Evolutionary conservation across 2,888 invertebrate genomes (phyloP).

Genomic region (Cetonia aurata): DNA sequence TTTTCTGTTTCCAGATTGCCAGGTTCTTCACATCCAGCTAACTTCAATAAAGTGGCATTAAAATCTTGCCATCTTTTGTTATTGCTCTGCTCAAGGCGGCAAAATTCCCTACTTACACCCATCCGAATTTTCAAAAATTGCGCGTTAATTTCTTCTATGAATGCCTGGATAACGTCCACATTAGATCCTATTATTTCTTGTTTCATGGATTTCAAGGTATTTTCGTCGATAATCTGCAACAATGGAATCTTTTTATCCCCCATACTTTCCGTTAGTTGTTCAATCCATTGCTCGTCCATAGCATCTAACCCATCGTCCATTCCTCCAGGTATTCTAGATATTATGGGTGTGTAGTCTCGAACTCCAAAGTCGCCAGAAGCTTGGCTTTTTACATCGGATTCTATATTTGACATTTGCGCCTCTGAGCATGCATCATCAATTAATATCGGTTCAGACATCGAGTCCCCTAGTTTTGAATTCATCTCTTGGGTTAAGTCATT

Average conservation of each 20-base stretch:
- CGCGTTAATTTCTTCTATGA: constrained; percentile 51
- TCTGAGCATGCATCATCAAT: constrained; percentile 10
- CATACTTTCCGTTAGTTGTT: constrained; percentile 13
- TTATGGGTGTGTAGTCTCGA: background rate
- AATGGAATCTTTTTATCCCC: constrained; percentile 17
- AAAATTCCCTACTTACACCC: constrained; percentile 53
- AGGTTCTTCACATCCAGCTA: constrained; percentile 46
- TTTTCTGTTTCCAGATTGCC: constrained; percentile 1
- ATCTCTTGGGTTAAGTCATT: background rate
- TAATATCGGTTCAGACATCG: constrained; percentile 28
- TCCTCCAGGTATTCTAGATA: constrained; percentile 41
- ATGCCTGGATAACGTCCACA: constrained; percentile 44
- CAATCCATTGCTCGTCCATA: constrained; percentile 9
- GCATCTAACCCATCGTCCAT: constrained; percentile 31
- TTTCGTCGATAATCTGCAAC: constrained; percentile 39
- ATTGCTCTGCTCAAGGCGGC: constrained; percentile 51
- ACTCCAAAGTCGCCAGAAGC: constrained; percentile 30
- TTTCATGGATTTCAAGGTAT: constrained; percentile 24
- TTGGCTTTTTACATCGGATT: constrained; percentile 37
- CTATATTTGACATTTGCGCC: constrained; percentile 21
- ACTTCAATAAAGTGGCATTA: constrained; percentile 47
- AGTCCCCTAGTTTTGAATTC: background rate
- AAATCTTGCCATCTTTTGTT: constrained; percentile 51
- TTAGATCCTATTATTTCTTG: constrained; percentile 38
- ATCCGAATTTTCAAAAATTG: constrained; percentile 53